Percentiles rank a stretch among this genome's conserved stretches.
Evolutionary conservation across 2,888 invertebrate genomes (phyloP).

Genomic region (Bembecia ichneumoniformis): DNA sequence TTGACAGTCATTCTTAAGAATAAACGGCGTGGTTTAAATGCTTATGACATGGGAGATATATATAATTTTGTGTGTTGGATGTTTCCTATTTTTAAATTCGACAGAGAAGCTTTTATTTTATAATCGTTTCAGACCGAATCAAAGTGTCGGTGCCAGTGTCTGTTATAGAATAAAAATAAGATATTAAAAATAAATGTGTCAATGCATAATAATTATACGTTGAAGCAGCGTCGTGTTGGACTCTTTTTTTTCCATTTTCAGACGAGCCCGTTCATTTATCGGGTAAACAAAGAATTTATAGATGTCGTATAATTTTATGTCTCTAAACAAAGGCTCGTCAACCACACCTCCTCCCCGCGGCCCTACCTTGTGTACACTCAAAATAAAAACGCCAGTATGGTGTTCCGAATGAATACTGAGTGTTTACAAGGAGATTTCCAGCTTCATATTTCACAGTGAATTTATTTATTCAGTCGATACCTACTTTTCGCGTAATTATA

Average conservation of each 20-base stretch:
- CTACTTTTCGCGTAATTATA: no score
- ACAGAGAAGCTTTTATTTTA: not conserved
- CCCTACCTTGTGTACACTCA: not conserved
- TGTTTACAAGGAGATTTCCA: no score
- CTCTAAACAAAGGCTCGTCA: conserved; percentile 65
- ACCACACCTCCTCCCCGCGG: conserved; percentile 16
- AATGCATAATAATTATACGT: not conserved
- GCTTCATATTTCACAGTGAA: no score
- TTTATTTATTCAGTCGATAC: no score
- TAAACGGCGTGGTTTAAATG: conserved; percentile 9
- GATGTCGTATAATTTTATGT: conserved; percentile 70
- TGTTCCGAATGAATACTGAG: no score
- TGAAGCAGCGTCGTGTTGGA: conserved; percentile 5
- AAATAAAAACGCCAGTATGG: no score
- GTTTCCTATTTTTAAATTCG: not conserved
- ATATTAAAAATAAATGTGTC: no score
- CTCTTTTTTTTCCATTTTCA: conserved; percentile 21
- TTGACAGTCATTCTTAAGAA: conserved; percentile 8
- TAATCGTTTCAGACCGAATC: no score
- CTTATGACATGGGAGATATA: not conserved
- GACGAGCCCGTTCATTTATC: conserved; percentile 54
- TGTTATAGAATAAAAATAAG: no score
- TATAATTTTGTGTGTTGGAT: not conserved
- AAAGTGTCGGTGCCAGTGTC: no score
- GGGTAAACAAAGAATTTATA: conserved; percentile 69